A percentile compares a stretch with the other conserved stretches of the same genome.
Evolutionary conservation across 30 jellyfish, hydroid and myxozoan genomes (phyloP).

Genomic region (Cassiopea andromeda): DNA sequence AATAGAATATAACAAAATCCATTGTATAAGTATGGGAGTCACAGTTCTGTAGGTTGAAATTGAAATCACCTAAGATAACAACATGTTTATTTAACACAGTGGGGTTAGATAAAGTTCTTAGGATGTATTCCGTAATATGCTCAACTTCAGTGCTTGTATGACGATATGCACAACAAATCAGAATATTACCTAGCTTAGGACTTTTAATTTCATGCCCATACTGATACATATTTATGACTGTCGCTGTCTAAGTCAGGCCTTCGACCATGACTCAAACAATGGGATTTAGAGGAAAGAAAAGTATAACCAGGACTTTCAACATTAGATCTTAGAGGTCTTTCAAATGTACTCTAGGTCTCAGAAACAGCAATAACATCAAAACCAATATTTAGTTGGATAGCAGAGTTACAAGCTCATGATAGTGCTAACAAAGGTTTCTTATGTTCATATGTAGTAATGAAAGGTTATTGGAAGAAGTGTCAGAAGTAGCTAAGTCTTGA

Average conservation of each 20-base stretch:
- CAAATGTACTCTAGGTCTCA: constrained; percentile 6
- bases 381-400: not conserved
- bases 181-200: not conserved
- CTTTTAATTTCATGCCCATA: not conserved
- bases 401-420: constrained; percentile 3
- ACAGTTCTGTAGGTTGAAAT: not conserved
- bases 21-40: not conserved
- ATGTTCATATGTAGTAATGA: constrained; percentile 24
- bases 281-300: not conserved
- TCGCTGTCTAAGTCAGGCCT: not conserved
- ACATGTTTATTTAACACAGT: not conserved
- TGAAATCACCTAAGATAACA: not conserved
- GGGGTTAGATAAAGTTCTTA: not conserved
- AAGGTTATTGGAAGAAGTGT: not conserved
- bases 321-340: too few relatives aligned
- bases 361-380: constrained; percentile 31
- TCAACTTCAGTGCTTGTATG: not conserved
- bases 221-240: not conserved
- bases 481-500: constrained; percentile 15
- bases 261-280: not conserved
- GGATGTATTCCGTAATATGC: not conserved
- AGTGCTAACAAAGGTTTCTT: constrained; percentile 33
- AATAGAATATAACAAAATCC: too few relatives aligned
- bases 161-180: not conserved
- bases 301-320: not conserved